These are phyloP conservation scores for Macropus fuliginosus DNA, from an alignment of 2,797 vertebrate genomes.

Conservation along the genomic window DNA sequence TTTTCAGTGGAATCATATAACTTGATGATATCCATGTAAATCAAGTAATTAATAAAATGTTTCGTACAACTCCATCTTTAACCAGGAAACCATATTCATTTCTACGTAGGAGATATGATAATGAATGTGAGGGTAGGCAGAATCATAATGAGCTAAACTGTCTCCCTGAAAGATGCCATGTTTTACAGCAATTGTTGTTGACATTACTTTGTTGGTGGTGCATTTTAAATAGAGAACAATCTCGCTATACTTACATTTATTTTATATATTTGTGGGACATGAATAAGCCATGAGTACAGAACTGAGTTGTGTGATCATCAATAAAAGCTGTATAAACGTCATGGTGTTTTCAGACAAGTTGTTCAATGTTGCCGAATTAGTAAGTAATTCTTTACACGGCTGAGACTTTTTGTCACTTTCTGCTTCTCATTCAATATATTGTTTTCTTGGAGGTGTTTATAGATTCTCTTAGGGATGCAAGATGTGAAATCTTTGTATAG, in stretches of 20 bases:
- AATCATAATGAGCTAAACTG: neutral
- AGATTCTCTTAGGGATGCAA: neutral
- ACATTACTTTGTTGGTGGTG: neutral
- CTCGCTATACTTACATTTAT: neutral
- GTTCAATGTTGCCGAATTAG: neutral
- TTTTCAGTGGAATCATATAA: neutral
- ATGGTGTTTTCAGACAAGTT: neutral
- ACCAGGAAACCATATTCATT: neutral
- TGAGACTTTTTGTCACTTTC: neutral
- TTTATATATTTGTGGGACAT: neutral
- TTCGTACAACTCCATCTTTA: neutral
- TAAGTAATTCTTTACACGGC: neutral
- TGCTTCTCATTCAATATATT: neutral
- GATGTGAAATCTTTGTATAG: neutral
- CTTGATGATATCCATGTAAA: neutral
- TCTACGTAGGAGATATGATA: neutral
- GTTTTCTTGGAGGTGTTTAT: neutral
- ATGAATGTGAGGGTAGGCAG: neutral
- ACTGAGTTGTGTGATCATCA: neutral
- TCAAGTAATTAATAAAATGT: neutral
- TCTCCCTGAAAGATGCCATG: neutral
- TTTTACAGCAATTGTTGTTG: neutral
- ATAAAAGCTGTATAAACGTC: neutral
- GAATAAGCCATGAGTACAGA: slow-evolving; percentile 7
- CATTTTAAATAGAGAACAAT: slow-evolving; percentile 2